Evolutionary conservation across 1,140 invertebrate genomes (phyloP), one percentile per base, ranked within the genome.

Genomic region (Drosophila sulfurigaster): DNA sequence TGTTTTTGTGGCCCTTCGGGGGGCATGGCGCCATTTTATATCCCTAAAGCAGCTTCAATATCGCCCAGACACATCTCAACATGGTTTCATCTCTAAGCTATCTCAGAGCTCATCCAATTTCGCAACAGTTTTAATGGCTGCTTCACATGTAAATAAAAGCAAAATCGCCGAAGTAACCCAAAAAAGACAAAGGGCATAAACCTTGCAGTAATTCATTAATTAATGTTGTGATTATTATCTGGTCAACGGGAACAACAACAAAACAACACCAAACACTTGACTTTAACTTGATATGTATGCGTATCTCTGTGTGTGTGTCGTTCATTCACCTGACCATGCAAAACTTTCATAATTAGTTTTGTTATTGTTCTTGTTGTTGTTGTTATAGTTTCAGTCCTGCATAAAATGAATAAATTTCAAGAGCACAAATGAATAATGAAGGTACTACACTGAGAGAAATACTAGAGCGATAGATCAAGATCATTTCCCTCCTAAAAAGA

Each of bases 321-420:
- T 75, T 75, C 63, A 71, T 73, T 69, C 67, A 70, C 70, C 80
- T 71, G 65, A 48, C 67, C 58, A 70, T 52, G 54, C 48, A 68
- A 52, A 89, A 89, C 75, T 81, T 90, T 89, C 65, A 72, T 83
- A 88, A 88, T 88, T 89, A 77, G 70, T 75, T 83, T 49, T 58
- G 25, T 41, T 65, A 15, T 25, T 35, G 20, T 45, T 48, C 35
- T 56, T 64, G 35, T 10, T 38, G 62, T 57, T 65, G 60, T 68
- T 75, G 38, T 45, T 56, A 30, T 46, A 66, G 41, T 45, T 41
- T 49, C 11, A 54, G 43, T 56, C 38, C 32, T 54, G 30, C 20
- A 28, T 7, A 52, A 43, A 62, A 60, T 66, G 75, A 65, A 81
- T 85, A 85, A 72, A 81, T 81, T 41, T 69, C 46, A 43, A 41